Evolutionary conservation across 2,797 vertebrate genomes (phyloP).

Genomic region (Stomatorhinus walkeri): DNA sequence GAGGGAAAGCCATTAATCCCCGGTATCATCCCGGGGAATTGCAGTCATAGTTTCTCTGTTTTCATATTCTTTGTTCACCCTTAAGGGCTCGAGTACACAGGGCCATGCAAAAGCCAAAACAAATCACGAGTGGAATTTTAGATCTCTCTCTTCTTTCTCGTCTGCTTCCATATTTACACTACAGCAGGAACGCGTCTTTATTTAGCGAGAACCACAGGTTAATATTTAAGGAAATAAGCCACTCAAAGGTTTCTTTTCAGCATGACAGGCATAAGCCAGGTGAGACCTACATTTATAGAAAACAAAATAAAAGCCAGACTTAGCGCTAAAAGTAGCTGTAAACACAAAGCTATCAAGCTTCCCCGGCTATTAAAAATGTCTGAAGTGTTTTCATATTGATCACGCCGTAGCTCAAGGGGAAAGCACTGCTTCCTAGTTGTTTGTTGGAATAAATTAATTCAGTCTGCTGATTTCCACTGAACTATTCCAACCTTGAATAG

Average conservation of each 20-base stretch:
- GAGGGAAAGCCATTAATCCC: conserved; percentile 24
- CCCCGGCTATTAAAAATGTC: neutral
- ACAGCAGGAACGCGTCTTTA: neutral
- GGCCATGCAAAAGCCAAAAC: conserved; percentile 19
- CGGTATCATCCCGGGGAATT: conserved; percentile 18
- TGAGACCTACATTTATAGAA: neutral
- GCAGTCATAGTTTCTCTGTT: conserved; percentile 20
- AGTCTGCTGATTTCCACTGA: conserved; percentile 59
- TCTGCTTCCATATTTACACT: neutral
- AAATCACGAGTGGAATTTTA: conserved; percentile 2
- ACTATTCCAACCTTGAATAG: conserved; percentile 49
- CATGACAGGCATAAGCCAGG: neutral
- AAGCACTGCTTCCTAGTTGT: conserved; percentile 51
- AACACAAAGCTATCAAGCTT: neutral
- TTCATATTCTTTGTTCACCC: conserved; percentile 28
- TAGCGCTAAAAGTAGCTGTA: neutral
- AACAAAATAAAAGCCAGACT: neutral
- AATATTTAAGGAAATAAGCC: neutral
- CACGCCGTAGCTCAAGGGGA: conserved; percentile 44
- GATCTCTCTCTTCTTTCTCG: neutral
- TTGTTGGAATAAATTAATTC: conserved; percentile 66
- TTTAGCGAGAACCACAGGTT: neutral
- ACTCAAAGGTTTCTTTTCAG: neutral
- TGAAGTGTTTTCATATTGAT: conserved; percentile 22
- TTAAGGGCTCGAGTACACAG: conserved; percentile 28